A percentile compares a stretch with the other conserved stretches of the same genome.
Evolutionary conservation across 2,797 vertebrate genomes (phyloP).

Genomic region (Poecilia wingei): DNA sequence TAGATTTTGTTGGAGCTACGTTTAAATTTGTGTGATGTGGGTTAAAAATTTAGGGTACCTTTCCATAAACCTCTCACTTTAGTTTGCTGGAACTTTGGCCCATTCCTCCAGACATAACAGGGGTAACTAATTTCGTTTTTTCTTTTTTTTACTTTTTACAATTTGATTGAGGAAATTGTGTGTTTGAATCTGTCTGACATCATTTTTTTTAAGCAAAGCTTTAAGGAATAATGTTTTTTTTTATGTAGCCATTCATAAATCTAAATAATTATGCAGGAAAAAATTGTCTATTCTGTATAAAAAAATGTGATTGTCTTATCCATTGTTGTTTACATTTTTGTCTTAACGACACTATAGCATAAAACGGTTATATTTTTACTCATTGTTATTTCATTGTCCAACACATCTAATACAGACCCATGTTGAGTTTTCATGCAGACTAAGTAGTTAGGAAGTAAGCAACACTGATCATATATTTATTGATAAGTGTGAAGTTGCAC

Average conservation of each 20-base stretch:
- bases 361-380: not conserved
- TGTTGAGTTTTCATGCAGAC: not conserved
- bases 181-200: not conserved
- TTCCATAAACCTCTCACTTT: not conserved
- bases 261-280: not conserved
- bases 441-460: not conserved
- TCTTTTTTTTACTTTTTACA: too few relatives aligned
- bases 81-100: not conserved
- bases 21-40: not conserved
- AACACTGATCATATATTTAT: not conserved
- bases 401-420: not conserved
- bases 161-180: not conserved
- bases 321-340: not conserved
- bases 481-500: not conserved
- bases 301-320: not conserved
- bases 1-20: not conserved
- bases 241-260: not conserved
- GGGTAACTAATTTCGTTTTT: too few relatives aligned
- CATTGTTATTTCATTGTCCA: not conserved
- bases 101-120: too few relatives aligned
- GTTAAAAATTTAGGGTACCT: not conserved
- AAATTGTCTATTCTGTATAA: not conserved
- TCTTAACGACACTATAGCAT: not conserved
- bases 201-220: not conserved
- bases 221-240: not conserved